A percentile compares a stretch with the other conserved stretches of the same genome.
These are phyloP conservation scores for Callipepla squamata DNA, from an alignment of 2,113 vertebrate genomes.

Conservation along the genomic window DNA sequence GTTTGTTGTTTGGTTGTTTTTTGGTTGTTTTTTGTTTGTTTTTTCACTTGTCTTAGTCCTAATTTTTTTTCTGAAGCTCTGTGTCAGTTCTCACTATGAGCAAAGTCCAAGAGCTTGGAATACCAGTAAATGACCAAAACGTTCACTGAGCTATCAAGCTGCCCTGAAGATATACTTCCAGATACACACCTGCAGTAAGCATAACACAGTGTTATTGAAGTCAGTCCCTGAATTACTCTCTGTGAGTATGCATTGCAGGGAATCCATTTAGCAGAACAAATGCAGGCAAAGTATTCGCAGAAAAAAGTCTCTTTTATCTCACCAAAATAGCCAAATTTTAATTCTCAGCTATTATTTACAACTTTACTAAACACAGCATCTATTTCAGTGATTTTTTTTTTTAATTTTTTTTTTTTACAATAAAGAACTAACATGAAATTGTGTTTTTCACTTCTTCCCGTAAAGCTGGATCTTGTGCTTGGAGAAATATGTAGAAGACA, in stretches of 20 bases:
- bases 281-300: neutral
- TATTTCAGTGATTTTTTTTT: neutral
- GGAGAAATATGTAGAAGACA: slow-evolving; percentile 64
- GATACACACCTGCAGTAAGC: accelerated
- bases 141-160: neutral
- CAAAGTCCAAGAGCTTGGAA: neutral
- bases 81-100: neutral
- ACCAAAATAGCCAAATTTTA: neutral
- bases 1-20: neutral
- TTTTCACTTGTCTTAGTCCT: neutral
- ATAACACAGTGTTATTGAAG: accelerated
- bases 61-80: neutral
- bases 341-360: neutral
- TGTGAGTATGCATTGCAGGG: too few species aligned
- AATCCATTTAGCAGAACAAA: neutral
- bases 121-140: neutral
- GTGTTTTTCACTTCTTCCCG: neutral
- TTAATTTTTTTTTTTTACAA: neutral
- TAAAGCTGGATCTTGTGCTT: slow-evolving; percentile 54
- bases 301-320: neutral
- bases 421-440: accelerated
- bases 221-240: too few species aligned
- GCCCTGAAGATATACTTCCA: neutral
- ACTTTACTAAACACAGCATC: neutral
- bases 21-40: neutral